Percentiles rank a stretch among this genome's conserved stretches.
Evolutionary conservation across 2,797 vertebrate genomes (phyloP).

Genomic region (Eremophila alpestris): DNA sequence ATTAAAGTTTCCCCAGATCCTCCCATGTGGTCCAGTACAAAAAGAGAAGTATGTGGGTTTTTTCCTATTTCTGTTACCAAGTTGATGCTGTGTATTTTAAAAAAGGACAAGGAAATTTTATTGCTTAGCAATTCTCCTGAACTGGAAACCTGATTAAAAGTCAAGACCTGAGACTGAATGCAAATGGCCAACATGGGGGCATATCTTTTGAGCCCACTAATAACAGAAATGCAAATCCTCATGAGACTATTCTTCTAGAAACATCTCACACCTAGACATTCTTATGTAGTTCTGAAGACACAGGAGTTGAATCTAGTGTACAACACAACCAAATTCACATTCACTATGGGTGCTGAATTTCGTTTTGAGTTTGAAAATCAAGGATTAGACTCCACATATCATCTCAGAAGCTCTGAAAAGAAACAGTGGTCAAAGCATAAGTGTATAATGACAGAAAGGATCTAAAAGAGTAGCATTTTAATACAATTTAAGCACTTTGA

Average conservation of each 20-base stretch:
- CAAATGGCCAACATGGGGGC: not conserved
- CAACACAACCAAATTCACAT: not conserved
- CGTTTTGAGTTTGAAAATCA: not conserved
- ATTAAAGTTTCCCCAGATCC: not conserved
- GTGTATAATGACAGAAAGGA: not conserved
- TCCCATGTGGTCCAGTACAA: not conserved
- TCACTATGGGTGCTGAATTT: not conserved
- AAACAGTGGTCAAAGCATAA: not conserved
- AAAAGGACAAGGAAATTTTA: not conserved
- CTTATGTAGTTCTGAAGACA: not conserved
- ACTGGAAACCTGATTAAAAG: not conserved
- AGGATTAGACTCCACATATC: not conserved
- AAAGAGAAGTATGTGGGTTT: not conserved
- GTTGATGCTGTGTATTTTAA: not conserved
- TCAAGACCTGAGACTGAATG: not conserved
- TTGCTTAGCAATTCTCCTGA: not conserved
- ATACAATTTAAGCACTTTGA: not conserved
- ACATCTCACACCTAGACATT: not conserved
- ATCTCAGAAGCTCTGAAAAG: not conserved
- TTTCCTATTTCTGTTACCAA: not conserved
- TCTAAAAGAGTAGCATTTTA: not conserved
- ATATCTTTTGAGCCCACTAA: not conserved
- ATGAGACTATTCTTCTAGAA: not conserved
- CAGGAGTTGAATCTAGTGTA: not conserved
- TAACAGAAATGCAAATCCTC: not conserved